Conservation (phyloP, 2,113 vertebrate genomes). For the Copsychus sechellarum region DNA sequence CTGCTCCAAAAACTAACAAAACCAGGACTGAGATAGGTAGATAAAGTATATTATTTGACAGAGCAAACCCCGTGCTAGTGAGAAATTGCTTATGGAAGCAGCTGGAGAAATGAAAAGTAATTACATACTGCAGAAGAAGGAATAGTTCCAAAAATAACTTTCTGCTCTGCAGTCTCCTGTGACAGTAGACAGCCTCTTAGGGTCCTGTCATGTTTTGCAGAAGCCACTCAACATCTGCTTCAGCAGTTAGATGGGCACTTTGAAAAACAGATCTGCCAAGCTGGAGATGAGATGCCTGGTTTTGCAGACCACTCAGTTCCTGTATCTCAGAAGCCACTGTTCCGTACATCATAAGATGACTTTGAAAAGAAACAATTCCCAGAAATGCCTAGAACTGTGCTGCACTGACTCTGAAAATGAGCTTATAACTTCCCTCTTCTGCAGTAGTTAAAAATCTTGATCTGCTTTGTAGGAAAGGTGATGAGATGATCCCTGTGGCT, state of each 20-base stretch:
- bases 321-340: background rate
- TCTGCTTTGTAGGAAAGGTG: background rate
- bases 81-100: constrained; percentile 17
- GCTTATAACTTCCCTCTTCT: background rate
- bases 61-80: background rate
- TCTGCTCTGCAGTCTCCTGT: background rate
- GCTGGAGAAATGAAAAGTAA: background rate
- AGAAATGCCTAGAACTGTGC: background rate
- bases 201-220: background rate
- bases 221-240: background rate
- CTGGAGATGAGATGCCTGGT: background rate
- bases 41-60: background rate
- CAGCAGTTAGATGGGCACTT: background rate
- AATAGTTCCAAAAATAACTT: background rate
- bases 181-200: background rate
- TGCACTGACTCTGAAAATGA: background rate
- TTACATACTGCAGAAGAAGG: background rate
- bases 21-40: background rate
- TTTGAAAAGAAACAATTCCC: background rate
- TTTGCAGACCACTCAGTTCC: background rate
- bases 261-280: background rate
- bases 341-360: background rate
- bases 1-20: background rate
- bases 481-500: background rate
- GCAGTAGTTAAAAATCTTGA: background rate